A percentile compares a stretch with the other conserved stretches of the same genome.
These are phyloP conservation scores for Zenarchopterus dispar DNA, from an alignment of 2,797 vertebrate species.

Conservation along the genomic window DNA sequence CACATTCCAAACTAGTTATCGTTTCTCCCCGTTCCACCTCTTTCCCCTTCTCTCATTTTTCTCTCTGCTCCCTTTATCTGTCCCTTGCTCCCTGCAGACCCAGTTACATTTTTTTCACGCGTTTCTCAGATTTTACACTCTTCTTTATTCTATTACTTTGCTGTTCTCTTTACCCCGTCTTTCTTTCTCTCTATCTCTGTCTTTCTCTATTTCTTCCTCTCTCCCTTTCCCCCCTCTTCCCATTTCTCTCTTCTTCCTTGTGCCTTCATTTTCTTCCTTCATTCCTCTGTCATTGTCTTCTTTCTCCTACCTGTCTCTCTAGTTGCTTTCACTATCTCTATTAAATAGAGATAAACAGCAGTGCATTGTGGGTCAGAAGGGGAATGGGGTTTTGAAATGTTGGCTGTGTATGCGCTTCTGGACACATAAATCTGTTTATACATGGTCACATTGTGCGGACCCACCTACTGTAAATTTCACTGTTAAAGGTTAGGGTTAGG, in stretches of 20 bases:
- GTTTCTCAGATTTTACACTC: constrained; percentile 38
- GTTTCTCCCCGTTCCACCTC: constrained; percentile 58
- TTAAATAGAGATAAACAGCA: constrained; percentile 54
- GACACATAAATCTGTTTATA: constrained; percentile 14
- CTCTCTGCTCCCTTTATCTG: constrained; percentile 52
- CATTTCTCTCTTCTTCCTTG: constrained; percentile 2
- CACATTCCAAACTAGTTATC: constrained; percentile 75
- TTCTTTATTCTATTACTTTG: constrained; percentile 14
- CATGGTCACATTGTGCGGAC: constrained; percentile 10
- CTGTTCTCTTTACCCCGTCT: constrained; percentile 12
- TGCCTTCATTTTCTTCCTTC: constrained; percentile 7
- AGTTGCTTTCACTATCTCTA: constrained; percentile 41
- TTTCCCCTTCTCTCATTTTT: constrained; percentile 44
- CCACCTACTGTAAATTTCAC: constrained; percentile 1
- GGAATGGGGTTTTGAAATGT: constrained; percentile 39
- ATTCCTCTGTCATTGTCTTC: background rate
- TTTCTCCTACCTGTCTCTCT: background rate
- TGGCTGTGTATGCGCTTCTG: constrained; percentile 7
- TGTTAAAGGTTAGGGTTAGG: constrained; percentile 5
- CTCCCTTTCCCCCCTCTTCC: background rate
- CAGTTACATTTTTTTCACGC: constrained; percentile 46
- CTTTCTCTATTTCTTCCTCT: background rate
- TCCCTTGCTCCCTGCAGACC: constrained; percentile 40
- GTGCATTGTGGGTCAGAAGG: constrained; percentile 54
- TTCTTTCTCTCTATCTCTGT: background rate